Percentiles rank a stretch among this genome's conserved stretches.
Evolutionary conservation across 1,140 invertebrate genomes (phyloP).

Genomic region (Drosophila tropicalis): DNA sequence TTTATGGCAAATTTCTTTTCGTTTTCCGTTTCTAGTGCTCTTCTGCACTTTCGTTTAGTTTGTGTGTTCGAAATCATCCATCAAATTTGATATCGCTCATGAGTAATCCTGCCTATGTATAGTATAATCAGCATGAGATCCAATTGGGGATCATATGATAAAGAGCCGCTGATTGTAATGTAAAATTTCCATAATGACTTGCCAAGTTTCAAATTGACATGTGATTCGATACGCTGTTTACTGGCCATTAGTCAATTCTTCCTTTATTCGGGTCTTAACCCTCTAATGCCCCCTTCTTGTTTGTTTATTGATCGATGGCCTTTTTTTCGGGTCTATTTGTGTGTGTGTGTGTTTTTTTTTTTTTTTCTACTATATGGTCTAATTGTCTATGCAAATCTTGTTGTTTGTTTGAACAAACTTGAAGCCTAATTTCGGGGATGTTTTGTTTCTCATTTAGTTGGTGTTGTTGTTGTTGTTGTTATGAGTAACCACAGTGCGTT

Average conservation of each 20-base stretch:
- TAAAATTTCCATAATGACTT: constrained; percentile 40
- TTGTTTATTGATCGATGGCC: constrained; percentile 49
- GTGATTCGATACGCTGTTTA: constrained; percentile 38
- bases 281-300: constrained; percentile 25
- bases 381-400: constrained; percentile 53
- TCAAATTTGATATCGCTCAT: no score
- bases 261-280: constrained; percentile 28
- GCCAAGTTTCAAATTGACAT: constrained; percentile 26
- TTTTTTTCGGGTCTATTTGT: constrained; percentile 26
- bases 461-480: constrained; percentile 44
- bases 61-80: no score
- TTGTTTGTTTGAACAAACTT: constrained; percentile 64
- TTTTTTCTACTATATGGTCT: constrained; percentile 25
- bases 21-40: no score
- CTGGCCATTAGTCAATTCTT: constrained; percentile 17
- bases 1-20: no score
- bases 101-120: no score
- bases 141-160: constrained; percentile 1
- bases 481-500: constrained; percentile 50
- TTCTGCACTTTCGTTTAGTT: no score
- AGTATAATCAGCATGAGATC: no score
- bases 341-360: background rate
- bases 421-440: constrained; percentile 77
- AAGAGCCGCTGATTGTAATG: background rate
- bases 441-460: constrained; percentile 30